Base-by-base conservation (phyloP, 2,113 vertebrate species). In the Bambusicola thoracicus region DNA sequence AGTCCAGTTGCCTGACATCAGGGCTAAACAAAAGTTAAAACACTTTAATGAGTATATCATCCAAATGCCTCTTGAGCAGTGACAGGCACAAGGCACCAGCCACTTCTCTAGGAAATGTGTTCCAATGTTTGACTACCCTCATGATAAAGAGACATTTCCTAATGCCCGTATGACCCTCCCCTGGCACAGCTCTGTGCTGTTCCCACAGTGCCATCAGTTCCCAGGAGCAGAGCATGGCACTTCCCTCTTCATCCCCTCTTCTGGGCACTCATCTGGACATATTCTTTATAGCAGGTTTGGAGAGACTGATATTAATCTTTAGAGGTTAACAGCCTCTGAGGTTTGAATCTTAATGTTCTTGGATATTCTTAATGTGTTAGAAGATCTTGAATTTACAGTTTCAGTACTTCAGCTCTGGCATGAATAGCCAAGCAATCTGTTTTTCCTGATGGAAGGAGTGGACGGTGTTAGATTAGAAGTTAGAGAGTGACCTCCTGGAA, bases 401-500 rank as follows among this genome's bases (percentile, higher is more conserved):
- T 86, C 3, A 11, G 10, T 86, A 18, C 49, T 88, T 90, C 43
- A 83, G 24, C 46, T 85, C 25, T 56, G 85, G 72, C 10, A 55
- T 41, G 40, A 94, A 63, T 36, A 82, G 21, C 27, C 29, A 73
- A 70, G 41, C 63, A 73, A 55, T 65, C 62, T 25, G 44, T 66
- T 91, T 91, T 69, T 46, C 56, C 46, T 11, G 27, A 93, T 96
- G 89, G 87, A 89, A 74, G 2, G 20, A 80, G 55, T 41, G 29
- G 40, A 63, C 88, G 14, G 58, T 19, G 56, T 73, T 88, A 61
- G 29, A 94, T 80, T 63, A 41, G 40, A 92, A 58, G 51, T 91
- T 90, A 77, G 48, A n/a, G 41, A 92, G 48, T 86, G 88, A 93
- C 46, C 32, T 90, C 90, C 94, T 69, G 68, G 55, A 55, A 77